Evolutionary conservation across 2,113 vertebrate genomes (phyloP).

Genomic region (Mungos mungo): DNA sequence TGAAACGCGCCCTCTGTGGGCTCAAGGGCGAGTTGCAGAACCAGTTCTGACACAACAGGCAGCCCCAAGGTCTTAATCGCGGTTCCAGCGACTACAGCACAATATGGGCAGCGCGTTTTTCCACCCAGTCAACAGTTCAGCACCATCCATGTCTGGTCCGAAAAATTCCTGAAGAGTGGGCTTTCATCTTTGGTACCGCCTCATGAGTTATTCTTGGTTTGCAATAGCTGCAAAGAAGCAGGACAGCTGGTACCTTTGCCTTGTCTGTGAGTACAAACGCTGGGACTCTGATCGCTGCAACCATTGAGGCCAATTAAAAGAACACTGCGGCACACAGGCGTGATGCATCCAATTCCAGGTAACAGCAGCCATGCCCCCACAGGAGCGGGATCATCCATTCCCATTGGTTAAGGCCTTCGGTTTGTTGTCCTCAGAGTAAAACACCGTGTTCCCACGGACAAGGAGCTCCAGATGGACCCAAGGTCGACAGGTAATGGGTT

Average conservation of each 20-base stretch:
- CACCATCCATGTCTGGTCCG: constrained; percentile 43
- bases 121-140: constrained; percentile 3
- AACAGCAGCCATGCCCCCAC: constrained; percentile 50
- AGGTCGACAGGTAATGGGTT: constrained; percentile 53
- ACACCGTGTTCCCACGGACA: constrained; percentile 52
- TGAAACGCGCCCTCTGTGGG: constrained; percentile 51
- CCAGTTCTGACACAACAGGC: constrained; percentile 56
- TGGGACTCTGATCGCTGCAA: constrained; percentile 65
- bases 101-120: constrained; percentile 38
- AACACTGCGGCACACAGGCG: constrained; percentile 42
- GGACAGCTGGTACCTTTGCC: constrained; percentile 41
- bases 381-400: constrained; percentile 55
- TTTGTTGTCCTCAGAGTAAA: constrained; percentile 65
- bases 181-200: constrained; percentile 73
- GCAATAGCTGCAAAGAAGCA: not conserved
- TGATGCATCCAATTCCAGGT: constrained; percentile 37
- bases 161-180: constrained; percentile 47
- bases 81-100: constrained; percentile 24
- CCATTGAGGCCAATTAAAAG: constrained; percentile 40
- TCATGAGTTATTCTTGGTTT: constrained; percentile 45
- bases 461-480: constrained; percentile 58
- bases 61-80: constrained; percentile 55
- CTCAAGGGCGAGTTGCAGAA: constrained; percentile 64
- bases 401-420: constrained; percentile 82
- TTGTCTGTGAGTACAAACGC: constrained; percentile 59